phyloP scores from a whole-genome alignment of 2,113 vertebrate species.

The Rhinoptilus africanus region DNA sequence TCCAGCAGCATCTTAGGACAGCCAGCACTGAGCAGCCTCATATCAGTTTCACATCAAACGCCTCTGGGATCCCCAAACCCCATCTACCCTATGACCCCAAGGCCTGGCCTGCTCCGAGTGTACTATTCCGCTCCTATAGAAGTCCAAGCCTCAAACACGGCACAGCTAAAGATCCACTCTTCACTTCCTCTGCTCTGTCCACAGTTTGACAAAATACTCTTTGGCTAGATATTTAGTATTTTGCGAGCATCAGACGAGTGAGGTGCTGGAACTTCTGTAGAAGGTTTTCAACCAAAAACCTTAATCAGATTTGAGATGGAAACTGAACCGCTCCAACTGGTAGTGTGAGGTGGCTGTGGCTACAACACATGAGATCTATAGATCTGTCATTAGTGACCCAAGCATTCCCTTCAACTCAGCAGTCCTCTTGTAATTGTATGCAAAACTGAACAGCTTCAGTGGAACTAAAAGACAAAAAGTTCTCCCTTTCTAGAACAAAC shows the following conservation, averaged over 20 bases:
- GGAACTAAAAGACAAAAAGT: neutral
- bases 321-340: neutral
- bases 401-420: neutral
- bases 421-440: neutral
- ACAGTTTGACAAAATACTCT: neutral
- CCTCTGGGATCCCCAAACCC: neutral
- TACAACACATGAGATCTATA: neutral
- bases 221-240: neutral
- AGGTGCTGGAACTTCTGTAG: neutral
- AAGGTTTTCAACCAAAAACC: neutral
- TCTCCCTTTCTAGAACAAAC: neutral
- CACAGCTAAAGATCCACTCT: neutral
- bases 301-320: neutral
- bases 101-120: neutral
- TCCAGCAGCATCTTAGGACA: neutral
- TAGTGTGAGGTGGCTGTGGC: neutral
- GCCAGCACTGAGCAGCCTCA: neutral
- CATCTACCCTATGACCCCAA: neutral
- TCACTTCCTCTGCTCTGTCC: neutral
- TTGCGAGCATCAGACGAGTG: neutral
- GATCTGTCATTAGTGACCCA: neutral
- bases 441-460: neutral
- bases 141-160: neutral
- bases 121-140: neutral
- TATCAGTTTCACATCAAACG: neutral